Percentiles rank a stretch among this genome's conserved stretches.
Evolutionary conservation across 2,888 invertebrate species (phyloP).

Genomic region (Drosophila algonquin): DNA sequence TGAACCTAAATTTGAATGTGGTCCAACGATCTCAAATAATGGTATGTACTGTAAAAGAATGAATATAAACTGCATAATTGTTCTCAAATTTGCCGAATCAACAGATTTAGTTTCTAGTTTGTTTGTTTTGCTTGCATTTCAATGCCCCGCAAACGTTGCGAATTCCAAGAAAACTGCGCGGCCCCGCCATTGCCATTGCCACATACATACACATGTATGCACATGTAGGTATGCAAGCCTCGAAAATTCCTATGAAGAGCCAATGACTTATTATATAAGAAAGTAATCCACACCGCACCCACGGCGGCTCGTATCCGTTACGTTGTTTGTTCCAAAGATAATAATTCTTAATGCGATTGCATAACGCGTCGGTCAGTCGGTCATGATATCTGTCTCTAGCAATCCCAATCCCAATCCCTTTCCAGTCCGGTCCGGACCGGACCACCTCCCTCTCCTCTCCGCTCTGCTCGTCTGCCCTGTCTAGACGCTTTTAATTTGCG

Average conservation of each 20-base stretch:
- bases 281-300: neutral
- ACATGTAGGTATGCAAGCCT: neutral
- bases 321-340: constrained; percentile 20
- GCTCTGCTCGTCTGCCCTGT: constrained; percentile 51
- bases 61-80: neutral
- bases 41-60: no score
- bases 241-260: constrained; percentile 20
- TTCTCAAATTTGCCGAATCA: neutral
- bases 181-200: neutral
- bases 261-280: constrained; percentile 46
- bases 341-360: constrained; percentile 58
- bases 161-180: constrained; percentile 2
- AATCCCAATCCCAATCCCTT: constrained; percentile 5
- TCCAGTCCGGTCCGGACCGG: neutral
- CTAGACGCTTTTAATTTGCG: constrained; percentile 78
- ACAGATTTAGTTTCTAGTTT: neutral
- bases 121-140: constrained; percentile 8
- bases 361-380: constrained; percentile 63
- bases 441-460: neutral
- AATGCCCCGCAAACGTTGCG: constrained; percentile 5
- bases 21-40: neutral
- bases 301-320: neutral
- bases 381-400: constrained; percentile 37
- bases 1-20: neutral
- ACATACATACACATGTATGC: no score